Evolutionary conservation across 2,888 invertebrate genomes (phyloP).

Genomic region (Lobophora halterata): DNA sequence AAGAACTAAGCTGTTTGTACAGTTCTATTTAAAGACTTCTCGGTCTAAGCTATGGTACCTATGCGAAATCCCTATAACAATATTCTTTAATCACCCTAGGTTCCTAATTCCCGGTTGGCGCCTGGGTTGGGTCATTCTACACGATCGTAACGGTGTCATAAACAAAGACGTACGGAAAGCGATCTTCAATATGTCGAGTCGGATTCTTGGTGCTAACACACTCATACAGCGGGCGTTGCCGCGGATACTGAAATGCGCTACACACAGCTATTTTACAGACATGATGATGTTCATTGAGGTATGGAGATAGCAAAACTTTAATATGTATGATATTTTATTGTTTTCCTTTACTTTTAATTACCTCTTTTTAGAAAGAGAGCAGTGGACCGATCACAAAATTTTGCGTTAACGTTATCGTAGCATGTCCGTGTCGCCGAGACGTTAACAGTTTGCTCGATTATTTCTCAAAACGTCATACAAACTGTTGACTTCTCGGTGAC

Average conservation of each 20-base stretch:
- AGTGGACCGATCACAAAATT: no score
- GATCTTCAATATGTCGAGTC: constrained; percentile 84
- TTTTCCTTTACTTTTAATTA: no score
- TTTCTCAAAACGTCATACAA: no score
- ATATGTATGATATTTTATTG: constrained; percentile 38
- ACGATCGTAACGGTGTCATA: constrained; percentile 88
- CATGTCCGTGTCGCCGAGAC: no score
- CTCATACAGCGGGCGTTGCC: constrained; percentile 94
- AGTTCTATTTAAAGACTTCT: no score
- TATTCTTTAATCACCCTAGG: constrained; percentile 67
- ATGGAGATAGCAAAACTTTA: constrained; percentile 68
- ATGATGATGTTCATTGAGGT: constrained; percentile 79
- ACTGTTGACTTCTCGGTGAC: no score
- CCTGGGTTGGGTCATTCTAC: constrained; percentile 96
- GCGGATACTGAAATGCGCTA: constrained; percentile 89
- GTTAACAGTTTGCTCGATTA: no score
- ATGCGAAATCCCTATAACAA: no score
- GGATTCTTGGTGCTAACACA: constrained; percentile 95
- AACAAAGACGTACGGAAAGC: constrained; percentile 74
- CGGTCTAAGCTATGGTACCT: no score
- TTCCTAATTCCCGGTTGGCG: constrained; percentile 98
- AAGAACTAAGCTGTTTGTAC: no score
- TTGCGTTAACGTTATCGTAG: no score
- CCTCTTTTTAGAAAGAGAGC: no score
- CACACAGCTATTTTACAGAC: constrained; percentile 89